Percentiles rank a stretch among this genome's conserved stretches.
These are phyloP conservation scores for Solea senegalensis DNA, from an alignment of 2,113 vertebrate genomes.

Conservation along the genomic window DNA sequence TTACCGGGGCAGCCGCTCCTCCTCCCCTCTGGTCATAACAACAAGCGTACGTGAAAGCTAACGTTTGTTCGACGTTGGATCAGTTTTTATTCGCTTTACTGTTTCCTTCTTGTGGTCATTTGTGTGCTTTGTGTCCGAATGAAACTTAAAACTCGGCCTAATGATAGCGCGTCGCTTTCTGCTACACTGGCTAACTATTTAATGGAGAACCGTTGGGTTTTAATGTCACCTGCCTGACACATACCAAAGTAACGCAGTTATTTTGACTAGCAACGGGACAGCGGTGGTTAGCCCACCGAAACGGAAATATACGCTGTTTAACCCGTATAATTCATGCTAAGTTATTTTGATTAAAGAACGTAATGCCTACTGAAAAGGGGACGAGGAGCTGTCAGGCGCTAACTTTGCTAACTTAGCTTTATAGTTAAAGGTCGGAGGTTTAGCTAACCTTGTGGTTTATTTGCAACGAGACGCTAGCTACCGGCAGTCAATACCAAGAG, in stretches of 20 bases:
- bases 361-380: background rate
- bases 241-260: background rate
- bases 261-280: background rate
- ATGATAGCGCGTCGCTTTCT: constrained; percentile 13
- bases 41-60: constrained; percentile 45
- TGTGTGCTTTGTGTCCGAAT: background rate
- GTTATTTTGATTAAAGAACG: background rate
- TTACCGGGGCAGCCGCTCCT: constrained; percentile 67
- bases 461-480: constrained; percentile 16
- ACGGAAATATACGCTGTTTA: background rate
- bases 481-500: background rate
- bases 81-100: background rate
- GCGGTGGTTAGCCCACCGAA: background rate
- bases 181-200: constrained; percentile 26
- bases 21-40: constrained; percentile 73
- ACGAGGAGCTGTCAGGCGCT: constrained; percentile 10
- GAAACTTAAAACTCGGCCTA: constrained; percentile 24
- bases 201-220: constrained; percentile 24
- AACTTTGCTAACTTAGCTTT: constrained; percentile 61
- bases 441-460: constrained; percentile 64
- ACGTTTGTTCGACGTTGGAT: background rate
- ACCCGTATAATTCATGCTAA: background rate
- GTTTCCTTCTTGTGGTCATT: background rate
- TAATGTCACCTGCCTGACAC: constrained; percentile 57
- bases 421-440: constrained; percentile 74